A percentile compares a stretch with the other conserved stretches of the same genome.
phyloP scores from a whole-genome alignment of 2,888 invertebrate species.

The Leucania comma region DNA sequence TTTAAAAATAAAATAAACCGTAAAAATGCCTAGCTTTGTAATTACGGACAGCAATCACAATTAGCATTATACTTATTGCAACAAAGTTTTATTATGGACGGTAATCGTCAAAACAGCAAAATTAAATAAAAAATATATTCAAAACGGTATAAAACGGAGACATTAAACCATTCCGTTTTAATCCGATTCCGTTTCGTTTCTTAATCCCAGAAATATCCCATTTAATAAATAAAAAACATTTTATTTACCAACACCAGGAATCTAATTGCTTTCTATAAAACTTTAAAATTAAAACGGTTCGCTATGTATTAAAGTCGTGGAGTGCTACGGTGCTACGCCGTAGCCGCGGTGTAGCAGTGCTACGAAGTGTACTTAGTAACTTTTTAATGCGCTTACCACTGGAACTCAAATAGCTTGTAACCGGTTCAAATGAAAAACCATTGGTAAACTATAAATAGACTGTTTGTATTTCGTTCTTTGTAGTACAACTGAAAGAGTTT shows the following conservation, averaged over 20 bases:
- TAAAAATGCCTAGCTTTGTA: not conserved
- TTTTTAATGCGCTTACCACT: constrained; percentile 69
- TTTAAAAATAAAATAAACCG: too few species aligned
- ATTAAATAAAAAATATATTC: constrained; percentile 34
- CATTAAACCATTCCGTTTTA: constrained; percentile 15
- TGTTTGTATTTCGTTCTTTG: constrained; percentile 32
- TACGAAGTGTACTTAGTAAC: constrained; percentile 71
- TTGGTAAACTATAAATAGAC: constrained; percentile 65
- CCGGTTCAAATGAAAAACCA: constrained; percentile 68
- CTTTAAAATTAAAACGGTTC: constrained; percentile 71
- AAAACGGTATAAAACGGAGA: constrained; percentile 3
- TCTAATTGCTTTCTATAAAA: constrained; percentile 68
- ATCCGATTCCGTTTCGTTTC: constrained; percentile 18
- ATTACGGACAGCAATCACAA: constrained; percentile 22
- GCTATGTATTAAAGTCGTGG: constrained; percentile 67
- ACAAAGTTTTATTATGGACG: constrained; percentile 21
- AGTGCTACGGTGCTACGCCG: constrained; percentile 62
- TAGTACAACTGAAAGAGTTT: constrained; percentile 10
- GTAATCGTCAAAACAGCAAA: constrained; percentile 18
- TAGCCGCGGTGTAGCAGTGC: constrained; percentile 66
- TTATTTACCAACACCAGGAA: constrained; percentile 65
- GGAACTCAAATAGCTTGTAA: constrained; percentile 71
- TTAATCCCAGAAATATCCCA: constrained; percentile 36
- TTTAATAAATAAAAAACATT: constrained; percentile 59
- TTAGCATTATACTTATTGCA: constrained; percentile 18